These are phyloP conservation scores for Tympanuchus pallidicinctus DNA, from an alignment of 2,113 vertebrate genomes.

Conservation along the genomic window DNA sequence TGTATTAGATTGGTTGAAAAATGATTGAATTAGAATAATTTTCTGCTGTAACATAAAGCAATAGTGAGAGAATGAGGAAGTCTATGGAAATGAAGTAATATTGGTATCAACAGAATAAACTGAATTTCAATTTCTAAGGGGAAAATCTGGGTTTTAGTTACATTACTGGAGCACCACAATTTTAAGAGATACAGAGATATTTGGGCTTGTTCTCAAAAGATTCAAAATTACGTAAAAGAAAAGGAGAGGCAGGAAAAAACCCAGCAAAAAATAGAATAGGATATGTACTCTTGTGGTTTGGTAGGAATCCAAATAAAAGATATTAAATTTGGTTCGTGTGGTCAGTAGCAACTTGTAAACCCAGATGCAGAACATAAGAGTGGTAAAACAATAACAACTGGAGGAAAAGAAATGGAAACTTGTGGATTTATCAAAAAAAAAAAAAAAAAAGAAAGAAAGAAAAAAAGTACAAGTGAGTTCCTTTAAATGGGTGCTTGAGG, in stretches of 20 bases:
- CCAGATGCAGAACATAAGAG: neutral
- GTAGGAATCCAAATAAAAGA: neutral
- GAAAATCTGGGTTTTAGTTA: neutral
- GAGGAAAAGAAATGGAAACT: slow-evolving; percentile 1
- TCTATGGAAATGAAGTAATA: neutral
- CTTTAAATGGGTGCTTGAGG: neutral
- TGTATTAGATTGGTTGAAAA: slow-evolving; percentile 46
- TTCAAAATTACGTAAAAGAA: neutral
- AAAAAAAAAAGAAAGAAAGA: neutral
- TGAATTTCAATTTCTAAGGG: neutral
- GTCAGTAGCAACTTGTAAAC: slow-evolving; percentile 24
- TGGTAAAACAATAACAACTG: neutral
- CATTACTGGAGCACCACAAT: neutral
- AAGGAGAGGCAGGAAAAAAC: neutral
- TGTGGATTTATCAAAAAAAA: neutral
- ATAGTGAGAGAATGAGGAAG: slow-evolving; percentile 27
- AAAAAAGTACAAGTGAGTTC: neutral
- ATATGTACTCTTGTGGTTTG: neutral
- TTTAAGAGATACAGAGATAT: neutral
- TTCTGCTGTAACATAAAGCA: slow-evolving; percentile 22
- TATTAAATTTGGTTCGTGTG: slow-evolving; percentile 15
- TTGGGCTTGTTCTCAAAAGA: neutral
- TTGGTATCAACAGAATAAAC: neutral
- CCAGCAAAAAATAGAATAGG: neutral
- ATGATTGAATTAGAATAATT: slow-evolving; percentile 29